Conservation (phyloP, 2,888 invertebrate species). For the Athetis lepigone region DNA sequence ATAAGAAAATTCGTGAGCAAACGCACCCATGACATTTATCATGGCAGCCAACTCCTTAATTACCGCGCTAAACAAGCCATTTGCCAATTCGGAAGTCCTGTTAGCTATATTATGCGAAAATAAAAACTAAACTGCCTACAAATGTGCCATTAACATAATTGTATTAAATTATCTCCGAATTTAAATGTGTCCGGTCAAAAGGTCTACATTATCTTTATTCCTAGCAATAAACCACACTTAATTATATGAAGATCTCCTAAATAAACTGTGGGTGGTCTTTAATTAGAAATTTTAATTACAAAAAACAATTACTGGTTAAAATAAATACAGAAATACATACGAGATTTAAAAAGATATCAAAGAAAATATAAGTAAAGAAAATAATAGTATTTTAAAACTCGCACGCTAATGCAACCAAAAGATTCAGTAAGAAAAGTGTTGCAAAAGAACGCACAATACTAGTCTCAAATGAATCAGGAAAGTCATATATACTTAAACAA, state of each 20-base stretch:
- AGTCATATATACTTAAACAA: conserved; percentile 26
- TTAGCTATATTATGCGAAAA: neutral
- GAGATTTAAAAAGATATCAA: too few relatives aligned
- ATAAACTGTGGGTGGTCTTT: conserved; percentile 48
- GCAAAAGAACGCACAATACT: neutral
- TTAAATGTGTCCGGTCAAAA: conserved; percentile 48
- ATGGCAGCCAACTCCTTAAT: too few relatives aligned
- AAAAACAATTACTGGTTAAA: too few relatives aligned
- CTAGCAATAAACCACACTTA: conserved; percentile 41
- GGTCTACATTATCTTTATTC: conserved; percentile 48
- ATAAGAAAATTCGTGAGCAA: too few relatives aligned
- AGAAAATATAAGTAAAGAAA: too few relatives aligned
- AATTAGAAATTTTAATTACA: conserved; percentile 10
- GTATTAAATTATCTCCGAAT: conserved; percentile 51
- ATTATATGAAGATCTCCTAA: conserved; percentile 43
- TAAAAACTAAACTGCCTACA: neutral
- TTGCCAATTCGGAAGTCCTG: neutral
- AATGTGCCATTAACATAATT: conserved; percentile 37
- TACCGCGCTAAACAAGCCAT: too few relatives aligned
- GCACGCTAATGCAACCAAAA: neutral
- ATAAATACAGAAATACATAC: too few relatives aligned
- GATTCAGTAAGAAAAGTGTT: neutral
- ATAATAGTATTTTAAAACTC: too few relatives aligned
- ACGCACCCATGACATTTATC: too few relatives aligned
- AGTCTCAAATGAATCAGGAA: conserved; percentile 27